Evolutionary conservation across 2,113 vertebrate species (phyloP).

Genomic region (Pituophis catenifer): DNA sequence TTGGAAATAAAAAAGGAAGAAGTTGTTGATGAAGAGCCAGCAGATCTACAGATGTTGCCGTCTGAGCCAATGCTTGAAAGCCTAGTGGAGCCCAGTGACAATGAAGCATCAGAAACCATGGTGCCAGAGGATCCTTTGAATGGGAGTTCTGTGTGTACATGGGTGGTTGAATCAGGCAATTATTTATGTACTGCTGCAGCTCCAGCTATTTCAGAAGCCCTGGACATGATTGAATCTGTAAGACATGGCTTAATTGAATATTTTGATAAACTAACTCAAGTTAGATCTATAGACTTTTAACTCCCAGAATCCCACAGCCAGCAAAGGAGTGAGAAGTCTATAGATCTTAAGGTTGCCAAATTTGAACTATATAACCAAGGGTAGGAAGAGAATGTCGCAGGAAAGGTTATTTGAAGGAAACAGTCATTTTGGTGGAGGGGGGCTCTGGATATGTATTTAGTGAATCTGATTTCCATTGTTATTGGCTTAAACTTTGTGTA

Average conservation of each 20-base stretch:
- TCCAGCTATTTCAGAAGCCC: slow-evolving; percentile 82
- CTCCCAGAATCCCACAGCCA: not conserved
- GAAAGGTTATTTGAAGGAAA: not conserved
- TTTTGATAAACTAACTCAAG: not conserved
- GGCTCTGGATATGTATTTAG: not conserved
- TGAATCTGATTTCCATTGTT: not conserved
- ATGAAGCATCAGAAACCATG: slow-evolving; percentile 33
- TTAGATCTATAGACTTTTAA: not conserved
- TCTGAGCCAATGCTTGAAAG: slow-evolving; percentile 34
- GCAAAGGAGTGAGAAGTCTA: not conserved
- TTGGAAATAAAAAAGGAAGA: slow-evolving; percentile 70
- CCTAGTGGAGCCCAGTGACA: slow-evolving; percentile 43
- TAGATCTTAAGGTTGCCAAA: not conserved
- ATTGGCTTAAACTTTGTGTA: not conserved
- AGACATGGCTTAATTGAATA: slow-evolving; percentile 42
- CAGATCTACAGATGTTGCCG: slow-evolving; percentile 17
- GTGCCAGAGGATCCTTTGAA: slow-evolving; percentile 58
- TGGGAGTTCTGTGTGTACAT: slow-evolving; percentile 68
- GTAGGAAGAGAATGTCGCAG: not conserved
- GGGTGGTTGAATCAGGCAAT: slow-evolving; percentile 88
- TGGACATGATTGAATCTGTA: slow-evolving; percentile 93
- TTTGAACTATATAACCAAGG: not conserved
- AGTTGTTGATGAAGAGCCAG: slow-evolving; percentile 62
- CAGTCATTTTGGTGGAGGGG: not conserved
- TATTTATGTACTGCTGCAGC: slow-evolving; percentile 78